Base-by-base conservation (phyloP, 2,888 invertebrate species). In the Zele albiditarsus region DNA sequence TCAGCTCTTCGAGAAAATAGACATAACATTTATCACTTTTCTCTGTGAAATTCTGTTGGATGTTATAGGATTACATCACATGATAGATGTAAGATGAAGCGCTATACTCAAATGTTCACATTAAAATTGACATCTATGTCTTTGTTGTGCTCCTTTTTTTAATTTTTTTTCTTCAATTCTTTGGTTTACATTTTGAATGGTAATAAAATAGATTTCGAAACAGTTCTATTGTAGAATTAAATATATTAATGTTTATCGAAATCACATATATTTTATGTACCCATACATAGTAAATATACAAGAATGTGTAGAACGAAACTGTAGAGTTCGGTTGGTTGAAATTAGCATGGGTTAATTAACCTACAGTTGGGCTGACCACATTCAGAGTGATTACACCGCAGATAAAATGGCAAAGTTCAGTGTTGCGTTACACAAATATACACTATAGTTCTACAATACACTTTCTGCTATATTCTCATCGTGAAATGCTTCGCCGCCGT, bases 1-100 rank as follows among this genome's bases (percentile, higher is more conserved):
- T 66, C 42, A 67, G 67, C 28, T 68, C 75, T 60, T 70, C 3
- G 60, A 49, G 60, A 71, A 75, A 71, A 75, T 75, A 67, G 66
- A 75, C 71, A 75, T 75, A 75, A 71, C 75, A 75, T 75, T 75
- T 75, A 75, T 75, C 71, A 75, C 75, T 71, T 75, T 75, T 67
- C 58, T n/a, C n/a, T 16, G 46, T 60, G 46, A 67, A 75, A 75
- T 71, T 67, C 67, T 71, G 46, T 68, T 46, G 67, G 71, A 60
- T 38, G 20, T 58, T 58, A 46, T 63, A 38, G 33, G 66, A 67
- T 75, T 68, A 71, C 67, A 71, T 71, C 49, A 71, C 66, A 60
- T 65, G 70, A 74, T 74, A 71, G 49, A 70, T 75, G 65, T 60
- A 66, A 58, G 58, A 25, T 53, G 28, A 71, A 60, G 42, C 42